Base-by-base conservation (phyloP, 2,888 invertebrate species). In the Rhingia campestris region DNA sequence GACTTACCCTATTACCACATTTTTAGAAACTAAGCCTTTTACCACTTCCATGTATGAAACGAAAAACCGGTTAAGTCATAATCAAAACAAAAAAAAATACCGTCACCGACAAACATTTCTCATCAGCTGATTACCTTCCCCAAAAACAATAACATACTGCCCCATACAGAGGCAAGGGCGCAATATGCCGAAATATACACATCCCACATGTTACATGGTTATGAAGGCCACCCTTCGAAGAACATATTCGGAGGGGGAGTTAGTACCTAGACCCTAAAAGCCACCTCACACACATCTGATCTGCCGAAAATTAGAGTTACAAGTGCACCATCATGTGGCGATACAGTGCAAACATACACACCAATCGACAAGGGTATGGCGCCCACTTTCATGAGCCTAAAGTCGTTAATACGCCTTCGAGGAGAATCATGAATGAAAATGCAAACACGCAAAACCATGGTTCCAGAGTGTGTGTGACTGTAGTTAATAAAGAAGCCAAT, bases 341-440 rank as follows among this genome's bases (percentile, higher is more conserved):
- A 12, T 35, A 41, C 54, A 47, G 58, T 72, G 58, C 64, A 72
- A 43, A 54, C 43, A 58, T 39, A 54, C 76, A 77, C 54, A 58
- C 7, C 5, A 12, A 33, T 2, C 51, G 56, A 43, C 59, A 66
- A 73, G 66, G 79, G 73, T 51, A 63, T 73, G 82, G 80, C 70
- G 84, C 84, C 84, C 84, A 70, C 74, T 84, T 84, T 58, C 80
- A 32, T 72, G 84, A 70, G 74, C 84, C 84, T 80, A 84, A 80
- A 80, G 84, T 84, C 74, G 59, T 80, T 79, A 84, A 80, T 80
- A 84, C 84, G 84, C 80, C 84, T 80, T 84, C 84, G 80, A 84
- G 66, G 80, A 84, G 74, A 84, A 70, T 84, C 80, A 84, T 84
- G 84, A 84, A 84, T 84, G 84, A 84, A 84, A 49, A 80, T 75